phyloP scores from a whole-genome alignment of 2,888 invertebrate genomes.

The Morinoia aosen region DNA sequence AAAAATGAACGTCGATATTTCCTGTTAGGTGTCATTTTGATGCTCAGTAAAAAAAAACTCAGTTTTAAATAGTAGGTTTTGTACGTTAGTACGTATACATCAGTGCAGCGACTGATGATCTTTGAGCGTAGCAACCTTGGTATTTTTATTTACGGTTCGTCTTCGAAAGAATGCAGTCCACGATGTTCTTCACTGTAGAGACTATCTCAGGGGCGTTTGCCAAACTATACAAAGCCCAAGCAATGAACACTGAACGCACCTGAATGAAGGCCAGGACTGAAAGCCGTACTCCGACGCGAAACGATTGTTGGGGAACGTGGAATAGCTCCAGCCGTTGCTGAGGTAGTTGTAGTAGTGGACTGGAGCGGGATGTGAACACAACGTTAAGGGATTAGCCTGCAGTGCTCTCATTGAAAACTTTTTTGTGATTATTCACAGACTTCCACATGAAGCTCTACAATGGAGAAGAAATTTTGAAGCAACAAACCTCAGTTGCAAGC shows the following conservation, averaged over 20 bases:
- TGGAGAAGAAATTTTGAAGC: background rate
- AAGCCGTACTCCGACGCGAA: constrained; percentile 97
- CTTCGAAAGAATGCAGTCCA: no score
- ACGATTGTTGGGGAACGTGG: constrained; percentile 83
- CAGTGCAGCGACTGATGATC: background rate
- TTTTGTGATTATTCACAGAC: background rate
- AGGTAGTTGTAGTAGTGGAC: constrained; percentile 74
- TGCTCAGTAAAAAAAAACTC: no score
- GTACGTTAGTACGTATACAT: no score
- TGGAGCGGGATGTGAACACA: constrained; percentile 34
- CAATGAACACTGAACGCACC: constrained; percentile 67
- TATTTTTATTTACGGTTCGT: no score
- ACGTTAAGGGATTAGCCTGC: background rate
- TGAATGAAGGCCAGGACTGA: constrained; percentile 86
- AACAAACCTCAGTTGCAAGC: no score
- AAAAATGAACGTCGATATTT: no score
- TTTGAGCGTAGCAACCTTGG: no score
- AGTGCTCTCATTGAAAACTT: no score
- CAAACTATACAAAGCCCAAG: background rate
- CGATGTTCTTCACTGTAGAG: no score
- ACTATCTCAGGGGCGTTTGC: background rate
- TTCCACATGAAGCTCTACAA: background rate
- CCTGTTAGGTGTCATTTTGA: no score
- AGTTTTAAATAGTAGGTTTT: no score
- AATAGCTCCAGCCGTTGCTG: constrained; percentile 84